Conservation (phyloP, 2,797 vertebrate genomes). For the Natrix natrix region DNA sequence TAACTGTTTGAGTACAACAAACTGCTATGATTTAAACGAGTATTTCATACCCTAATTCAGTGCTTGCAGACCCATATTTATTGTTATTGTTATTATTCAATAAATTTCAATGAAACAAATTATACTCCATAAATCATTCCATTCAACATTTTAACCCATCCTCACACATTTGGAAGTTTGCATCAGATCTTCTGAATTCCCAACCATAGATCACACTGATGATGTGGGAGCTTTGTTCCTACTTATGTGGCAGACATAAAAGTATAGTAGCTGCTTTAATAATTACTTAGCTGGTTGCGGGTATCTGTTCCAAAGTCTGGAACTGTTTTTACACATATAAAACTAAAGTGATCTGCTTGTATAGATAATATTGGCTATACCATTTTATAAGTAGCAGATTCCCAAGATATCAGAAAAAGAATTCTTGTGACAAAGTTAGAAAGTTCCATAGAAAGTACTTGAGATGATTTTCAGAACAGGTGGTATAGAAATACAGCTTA, state of each 20-base stretch:
- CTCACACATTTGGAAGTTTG: neutral
- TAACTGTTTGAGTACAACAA: neutral
- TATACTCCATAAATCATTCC: neutral
- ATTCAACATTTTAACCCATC: neutral
- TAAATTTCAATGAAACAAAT: neutral
- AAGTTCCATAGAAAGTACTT: neutral
- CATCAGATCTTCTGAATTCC: neutral
- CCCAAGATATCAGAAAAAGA: neutral
- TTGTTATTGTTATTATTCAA: neutral
- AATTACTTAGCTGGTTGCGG: neutral
- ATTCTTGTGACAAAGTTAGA: neutral
- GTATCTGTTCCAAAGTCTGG: neutral
- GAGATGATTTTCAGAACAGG: neutral
- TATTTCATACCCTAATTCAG: neutral
- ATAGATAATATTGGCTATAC: neutral
- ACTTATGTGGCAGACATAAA: neutral
- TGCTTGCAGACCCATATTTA: neutral
- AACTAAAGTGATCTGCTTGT: neutral
- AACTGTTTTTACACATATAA: neutral
- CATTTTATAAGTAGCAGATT: neutral
- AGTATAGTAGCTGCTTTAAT: neutral
- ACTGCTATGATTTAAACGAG: neutral
- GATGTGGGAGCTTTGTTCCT: neutral
- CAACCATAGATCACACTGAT: neutral
- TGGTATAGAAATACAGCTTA: neutral